Evolutionary conservation across 2,797 vertebrate genomes (phyloP), one percentile per base, ranked within the genome.

Genomic region (Parotocinclus haroldoi): DNA sequence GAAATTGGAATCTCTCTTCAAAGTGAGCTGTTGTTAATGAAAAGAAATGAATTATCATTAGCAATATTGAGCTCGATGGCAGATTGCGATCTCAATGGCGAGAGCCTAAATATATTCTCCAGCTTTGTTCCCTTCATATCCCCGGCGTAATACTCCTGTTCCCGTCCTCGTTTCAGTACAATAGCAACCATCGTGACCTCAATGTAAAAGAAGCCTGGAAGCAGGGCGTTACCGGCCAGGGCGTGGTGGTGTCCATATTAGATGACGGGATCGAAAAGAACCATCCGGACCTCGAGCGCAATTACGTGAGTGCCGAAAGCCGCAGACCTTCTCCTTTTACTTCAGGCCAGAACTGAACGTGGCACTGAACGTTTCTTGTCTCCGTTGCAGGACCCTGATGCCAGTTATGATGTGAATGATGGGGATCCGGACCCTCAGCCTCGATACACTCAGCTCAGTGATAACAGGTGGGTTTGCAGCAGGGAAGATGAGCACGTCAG

Each of bases 261-360:
- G 97, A 99, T 18, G 97, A 99, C 0, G 97, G 97, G 59, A 98
- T 99, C 1, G 97, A 99, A 85, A 99, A 96, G 89, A 95, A 95
- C 86, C 97, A 99, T 78, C 95, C 96, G 0, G 97, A 99, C 78
- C 84, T 99, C 68, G 86, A 88, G 70, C 83, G 85, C 72, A 94
- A 94, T 76, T 94, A 94, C 12, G 93, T 94, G 76, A 90, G 93
- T 84, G 12, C 49, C 9, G 19, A n/a, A 13, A 3, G 9, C 14
- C 2, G n/a, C 19, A 17, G 44, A 38, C 27, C 45, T 13, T 13
- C 13, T 13, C 13, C n/a, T 13, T 27, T 9, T 14, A 9, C 14
- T 13, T 5, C 10, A 27, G 1, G 11, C 9, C 3, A 37, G 13
- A 7, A 16, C 10, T 14, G 8, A 10, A n/a, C n/a, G n/a, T n/a